A percentile compares a stretch with the other conserved stretches of the same genome.
These are phyloP conservation scores for Pitangus sulphuratus DNA, from an alignment of 2,797 vertebrate species.

Conservation along the genomic window DNA sequence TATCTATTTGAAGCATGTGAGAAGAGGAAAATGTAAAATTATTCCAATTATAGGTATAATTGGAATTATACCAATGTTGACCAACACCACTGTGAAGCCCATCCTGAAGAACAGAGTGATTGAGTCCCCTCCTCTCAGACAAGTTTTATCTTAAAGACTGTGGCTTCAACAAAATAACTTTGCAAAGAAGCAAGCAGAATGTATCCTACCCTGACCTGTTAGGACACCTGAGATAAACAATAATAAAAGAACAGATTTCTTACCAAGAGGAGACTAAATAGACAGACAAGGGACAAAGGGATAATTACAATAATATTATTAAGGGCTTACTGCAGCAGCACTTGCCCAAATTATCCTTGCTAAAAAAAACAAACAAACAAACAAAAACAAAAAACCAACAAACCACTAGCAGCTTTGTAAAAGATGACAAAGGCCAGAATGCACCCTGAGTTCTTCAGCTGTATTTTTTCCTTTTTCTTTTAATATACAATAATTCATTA, in stretches of 20 bases:
- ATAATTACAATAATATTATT: neutral
- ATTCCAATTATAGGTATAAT: neutral
- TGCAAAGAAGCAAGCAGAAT: neutral
- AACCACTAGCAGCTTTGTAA: neutral
- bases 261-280: neutral
- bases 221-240: neutral
- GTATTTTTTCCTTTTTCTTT: neutral
- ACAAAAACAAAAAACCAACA: neutral
- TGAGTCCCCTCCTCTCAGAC: neutral
- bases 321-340: neutral
- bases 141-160: neutral
- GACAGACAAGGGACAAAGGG: neutral
- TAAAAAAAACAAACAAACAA: neutral
- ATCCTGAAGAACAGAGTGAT: neutral
- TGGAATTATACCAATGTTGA: fast-evolving
- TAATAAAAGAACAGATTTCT: neutral
- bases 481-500: neutral
- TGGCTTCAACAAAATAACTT: neutral
- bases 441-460: neutral
- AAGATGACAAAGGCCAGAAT: neutral
- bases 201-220: neutral
- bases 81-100: neutral
- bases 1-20: neutral
- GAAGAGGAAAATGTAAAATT: neutral
- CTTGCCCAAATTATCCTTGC: neutral